Base-by-base conservation (phyloP, 2,888 invertebrate genomes). In the Caenorhabditis macrosperma region DNA sequence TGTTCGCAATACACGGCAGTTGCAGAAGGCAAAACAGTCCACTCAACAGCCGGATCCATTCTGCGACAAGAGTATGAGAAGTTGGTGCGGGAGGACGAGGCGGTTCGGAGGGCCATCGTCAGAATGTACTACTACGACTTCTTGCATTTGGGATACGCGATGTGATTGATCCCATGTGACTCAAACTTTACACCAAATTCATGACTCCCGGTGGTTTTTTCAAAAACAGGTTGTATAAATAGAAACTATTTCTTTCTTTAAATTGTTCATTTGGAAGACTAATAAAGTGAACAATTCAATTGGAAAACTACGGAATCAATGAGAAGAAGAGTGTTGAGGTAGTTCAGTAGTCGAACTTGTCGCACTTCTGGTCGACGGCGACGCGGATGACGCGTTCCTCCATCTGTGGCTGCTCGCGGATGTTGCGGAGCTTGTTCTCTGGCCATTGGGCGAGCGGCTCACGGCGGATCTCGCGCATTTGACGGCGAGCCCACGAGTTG, bases 391-490 rank as follows among this genome's bases (percentile, higher is more conserved):
- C 28, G 35, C 68, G 68, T 48, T 76, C 76, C 55, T 67, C 76
- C 76, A 76, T 76, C 55, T 67, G 54, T 46, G 59, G 46, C 44
- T 71, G 57, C 28, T 78, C 78, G 35, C 71, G 71, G 28, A 66
- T 41, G 41, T 66, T 54, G 33, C 55, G 67, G 54, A 66, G 59
- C 17, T 66, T 52, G 26, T 68, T 41, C 52, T 72, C 68, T 30
- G 75, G 33, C 75, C 74, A 71, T 60, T 69, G 46, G 50, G 52
- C 44, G 61, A 74, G 41, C 66, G 63, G 68, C 66, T 81, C 68
- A 54, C 72, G 66, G 52, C 81, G 81, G 59, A 79, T 50, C 12
- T 66, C 59, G 46, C 83, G 83, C 68, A 81, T 72, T 50, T 78
- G 77, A 24, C 64, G 76, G 52, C 72, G 69, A 59, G 81, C 74